Evolutionary conservation across 1,140 invertebrate genomes (phyloP).

Genomic region (Colletes latitarsis): DNA sequence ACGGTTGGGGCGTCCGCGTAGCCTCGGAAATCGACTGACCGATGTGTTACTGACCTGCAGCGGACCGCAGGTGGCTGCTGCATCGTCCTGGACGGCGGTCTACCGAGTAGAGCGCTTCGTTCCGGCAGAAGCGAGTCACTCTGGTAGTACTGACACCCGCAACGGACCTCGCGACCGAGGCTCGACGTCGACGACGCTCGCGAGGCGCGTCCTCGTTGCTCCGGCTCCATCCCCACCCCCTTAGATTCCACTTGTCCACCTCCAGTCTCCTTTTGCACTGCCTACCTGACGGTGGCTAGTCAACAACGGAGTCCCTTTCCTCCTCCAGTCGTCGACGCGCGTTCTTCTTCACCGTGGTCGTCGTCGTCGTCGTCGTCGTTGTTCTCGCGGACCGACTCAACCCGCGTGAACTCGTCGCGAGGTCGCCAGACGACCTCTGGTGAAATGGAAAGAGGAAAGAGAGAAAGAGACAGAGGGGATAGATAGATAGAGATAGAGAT

Average conservation of each 20-base stretch:
- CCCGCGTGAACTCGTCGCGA: neutral
- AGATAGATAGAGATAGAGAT: too few species aligned
- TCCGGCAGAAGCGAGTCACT: slow-evolving; percentile 89
- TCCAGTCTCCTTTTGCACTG: slow-evolving; percentile 34
- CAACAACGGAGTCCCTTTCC: slow-evolving; percentile 11
- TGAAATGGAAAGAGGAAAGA: slow-evolving; percentile 20
- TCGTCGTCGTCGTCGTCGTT: too few species aligned
- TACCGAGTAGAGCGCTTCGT: slow-evolving; percentile 84
- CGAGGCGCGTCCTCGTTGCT: slow-evolving; percentile 73
- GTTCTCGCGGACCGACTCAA: neutral
- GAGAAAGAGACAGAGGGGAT: too few species aligned
- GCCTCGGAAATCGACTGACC: too few species aligned
- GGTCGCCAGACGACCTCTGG: neutral
- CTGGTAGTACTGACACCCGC: slow-evolving; percentile 92
- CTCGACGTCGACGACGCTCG: slow-evolving; percentile 85
- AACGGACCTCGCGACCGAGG: slow-evolving; percentile 86
- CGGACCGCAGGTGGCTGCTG: slow-evolving; percentile 60
- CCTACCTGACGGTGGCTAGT: slow-evolving; percentile 34
- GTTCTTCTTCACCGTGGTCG: neutral
- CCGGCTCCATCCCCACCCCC: slow-evolving; percentile 72
- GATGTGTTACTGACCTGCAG: slow-evolving; percentile 66
- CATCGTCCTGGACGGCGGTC: slow-evolving; percentile 68
- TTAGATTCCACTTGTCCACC: slow-evolving; percentile 48
- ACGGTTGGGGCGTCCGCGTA: too few species aligned
- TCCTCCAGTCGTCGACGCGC: neutral